Evolutionary conservation across 2,797 vertebrate species (phyloP).

Genomic region (Danio albolineatus): DNA sequence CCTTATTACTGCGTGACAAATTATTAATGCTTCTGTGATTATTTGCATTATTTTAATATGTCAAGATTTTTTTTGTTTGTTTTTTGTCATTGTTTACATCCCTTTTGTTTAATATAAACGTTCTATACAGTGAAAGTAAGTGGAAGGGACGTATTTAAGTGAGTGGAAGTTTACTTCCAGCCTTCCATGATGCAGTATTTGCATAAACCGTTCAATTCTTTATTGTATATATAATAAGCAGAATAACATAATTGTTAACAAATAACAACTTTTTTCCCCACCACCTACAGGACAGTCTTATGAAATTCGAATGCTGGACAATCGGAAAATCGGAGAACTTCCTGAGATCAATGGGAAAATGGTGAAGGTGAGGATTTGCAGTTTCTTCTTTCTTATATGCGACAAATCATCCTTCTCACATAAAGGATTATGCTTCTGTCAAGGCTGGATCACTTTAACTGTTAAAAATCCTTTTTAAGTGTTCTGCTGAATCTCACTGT

Average conservation of each 20-base stretch:
- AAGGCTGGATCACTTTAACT: neutral
- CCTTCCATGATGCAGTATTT: too few species aligned
- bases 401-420: neutral
- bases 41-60: too few species aligned
- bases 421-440: neutral
- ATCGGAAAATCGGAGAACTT: constrained; percentile 95
- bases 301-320: constrained; percentile 98
- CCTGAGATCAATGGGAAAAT: constrained; percentile 95
- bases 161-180: too few species aligned
- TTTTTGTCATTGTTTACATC: too few species aligned
- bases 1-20: too few species aligned
- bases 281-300: constrained; percentile 92
- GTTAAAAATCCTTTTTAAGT: constrained; percentile 6
- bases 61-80: too few species aligned
- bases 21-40: too few species aligned
- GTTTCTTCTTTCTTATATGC: neutral
- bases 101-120: too few species aligned
- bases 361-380: constrained; percentile 88
- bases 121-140: too few species aligned
- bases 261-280: neutral
- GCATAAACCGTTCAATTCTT: neutral
- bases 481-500: neutral
- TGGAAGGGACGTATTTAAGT: too few species aligned
- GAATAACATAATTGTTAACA: too few species aligned
- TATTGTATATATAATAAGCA: neutral